Percentiles rank a stretch among this genome's conserved stretches.
Evolutionary conservation across 2,113 vertebrate species (phyloP).

Genomic region (Pholis gunnellus): DNA sequence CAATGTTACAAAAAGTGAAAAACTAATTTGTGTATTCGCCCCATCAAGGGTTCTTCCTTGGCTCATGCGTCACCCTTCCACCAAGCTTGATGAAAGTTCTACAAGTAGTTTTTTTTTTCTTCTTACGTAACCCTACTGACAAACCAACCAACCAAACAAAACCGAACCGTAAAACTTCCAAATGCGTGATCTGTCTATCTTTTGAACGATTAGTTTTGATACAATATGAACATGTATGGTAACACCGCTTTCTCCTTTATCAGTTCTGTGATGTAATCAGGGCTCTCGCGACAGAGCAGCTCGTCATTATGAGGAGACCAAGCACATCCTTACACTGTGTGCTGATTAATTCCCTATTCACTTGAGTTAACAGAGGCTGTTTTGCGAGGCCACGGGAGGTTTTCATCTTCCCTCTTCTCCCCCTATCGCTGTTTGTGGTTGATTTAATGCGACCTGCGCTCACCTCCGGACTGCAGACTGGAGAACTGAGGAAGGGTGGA

Average conservation of each 20-base stretch:
- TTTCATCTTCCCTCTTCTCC: slow-evolving; percentile 28
- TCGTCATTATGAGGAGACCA: slow-evolving; percentile 1
- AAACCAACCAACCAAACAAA: neutral
- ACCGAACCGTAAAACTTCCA: no score
- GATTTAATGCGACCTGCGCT: slow-evolving; percentile 50
- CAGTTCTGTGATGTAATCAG: neutral
- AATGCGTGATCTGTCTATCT: no score
- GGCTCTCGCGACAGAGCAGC: neutral
- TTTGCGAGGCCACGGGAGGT: slow-evolving; percentile 4
- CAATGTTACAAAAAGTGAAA: no score
- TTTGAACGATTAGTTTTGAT: neutral
- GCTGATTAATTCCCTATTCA: slow-evolving; percentile 27
- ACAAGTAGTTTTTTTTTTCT: no score
- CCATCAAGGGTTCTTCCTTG: no score
- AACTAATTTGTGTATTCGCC: no score
- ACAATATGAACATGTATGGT: neutral
- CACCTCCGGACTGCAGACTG: neutral
- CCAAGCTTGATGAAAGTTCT: no score
- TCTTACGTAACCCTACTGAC: no score
- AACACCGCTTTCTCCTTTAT: neutral
- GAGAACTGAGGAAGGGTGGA: neutral
- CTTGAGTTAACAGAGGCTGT: slow-evolving; percentile 3
- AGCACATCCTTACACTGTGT: neutral
- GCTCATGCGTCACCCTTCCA: no score
- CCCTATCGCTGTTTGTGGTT: slow-evolving; percentile 34